These are phyloP conservation scores for Forbesichthys papilliferus DNA, from an alignment of 2,113 vertebrate genomes.

Conservation along the genomic window DNA sequence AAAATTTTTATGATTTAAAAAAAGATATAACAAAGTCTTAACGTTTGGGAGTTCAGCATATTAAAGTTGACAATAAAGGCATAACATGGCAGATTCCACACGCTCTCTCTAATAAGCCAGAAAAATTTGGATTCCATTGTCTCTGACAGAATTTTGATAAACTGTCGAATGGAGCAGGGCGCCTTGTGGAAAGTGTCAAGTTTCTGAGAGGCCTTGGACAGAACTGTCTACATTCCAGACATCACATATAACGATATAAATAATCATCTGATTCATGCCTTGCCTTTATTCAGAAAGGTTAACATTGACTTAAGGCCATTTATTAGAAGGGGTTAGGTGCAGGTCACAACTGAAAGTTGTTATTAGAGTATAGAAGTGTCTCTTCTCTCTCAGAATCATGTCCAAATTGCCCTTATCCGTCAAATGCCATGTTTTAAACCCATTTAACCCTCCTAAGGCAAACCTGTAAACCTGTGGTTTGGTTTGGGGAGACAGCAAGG, in stretches of 20 bases:
- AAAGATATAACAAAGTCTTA: no score
- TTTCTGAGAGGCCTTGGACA: conserved; percentile 37
- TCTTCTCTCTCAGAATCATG: conserved; percentile 17
- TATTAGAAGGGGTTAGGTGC: conserved; percentile 24
- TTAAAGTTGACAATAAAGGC: not conserved
- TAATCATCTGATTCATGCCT: conserved; percentile 25
- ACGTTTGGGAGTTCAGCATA: not conserved
- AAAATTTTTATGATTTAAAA: no score
- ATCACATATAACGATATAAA: conserved; percentile 25
- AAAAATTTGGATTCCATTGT: conserved; percentile 39
- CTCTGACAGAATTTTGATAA: conserved; percentile 50
- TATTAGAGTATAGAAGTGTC: conserved; percentile 10
- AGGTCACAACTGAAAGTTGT: conserved; percentile 39
- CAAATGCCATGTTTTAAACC: conserved; percentile 14
- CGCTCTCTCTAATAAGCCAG: conserved; percentile 33
- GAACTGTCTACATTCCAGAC: conserved; percentile 17
- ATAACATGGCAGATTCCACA: conserved; percentile 23
- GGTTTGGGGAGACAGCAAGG: not conserved
- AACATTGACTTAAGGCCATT: conserved; percentile 32
- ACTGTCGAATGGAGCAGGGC: conserved; percentile 40
- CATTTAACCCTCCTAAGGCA: not conserved
- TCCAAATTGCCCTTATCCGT: conserved; percentile 9
- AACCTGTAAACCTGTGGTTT: not conserved
- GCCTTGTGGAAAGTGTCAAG: conserved; percentile 32
- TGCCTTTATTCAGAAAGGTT: conserved; percentile 43